Evolutionary conservation across 2,888 invertebrate species (phyloP), one percentile per base, ranked within the genome.

Genomic region (Aphelenchoides bicaudatus): DNA sequence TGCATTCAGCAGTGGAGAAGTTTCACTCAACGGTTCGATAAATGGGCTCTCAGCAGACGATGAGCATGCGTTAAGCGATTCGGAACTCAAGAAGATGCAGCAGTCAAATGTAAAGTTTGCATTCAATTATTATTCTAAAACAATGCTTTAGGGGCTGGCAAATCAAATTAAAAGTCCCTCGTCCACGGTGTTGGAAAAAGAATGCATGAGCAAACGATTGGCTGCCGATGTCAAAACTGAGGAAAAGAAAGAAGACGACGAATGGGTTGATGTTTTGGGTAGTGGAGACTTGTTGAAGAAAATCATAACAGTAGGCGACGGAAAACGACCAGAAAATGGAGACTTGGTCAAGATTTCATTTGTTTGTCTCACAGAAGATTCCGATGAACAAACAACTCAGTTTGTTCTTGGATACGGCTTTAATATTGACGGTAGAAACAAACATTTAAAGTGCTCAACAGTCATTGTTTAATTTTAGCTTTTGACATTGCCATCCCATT

Each of bases 261-360:
- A 43, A n/a, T 43, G 43, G 43, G 8, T 6, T 10, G 43, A 43
- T n/a, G 10, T 43, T 8, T 25, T 43, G 10, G 43, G 43, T 8
- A 43, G 43, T 43, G 43, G 43, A 10, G 43, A 43, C 23, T n/a
- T 43, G 8, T n/a, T 43, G 8, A 43, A 43, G n/a, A 43, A 43
- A n/a, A 43, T n/a, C 8, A 10, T 43, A 6, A 25, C 25, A 19
- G 43, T 21, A 43, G 43, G 43, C 16, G 25, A 6, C 23, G 43
- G 43, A 19, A 6, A 19, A 19, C 43, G 43, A 19, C 8, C 43
- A n/a, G 8, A 43, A n/a, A 6, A 21, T n/a, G 43, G 43, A 8
- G 21, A 43, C 21, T 21, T 43, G 10, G 43, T 43, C 10, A 6
- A 8, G 43, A 10, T 43, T 10, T n/a, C n/a, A n/a, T n/a, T n/a